These are phyloP conservation scores for Gryllus longicercus DNA, from an alignment of 2,888 invertebrate genomes.

Conservation along the genomic window DNA sequence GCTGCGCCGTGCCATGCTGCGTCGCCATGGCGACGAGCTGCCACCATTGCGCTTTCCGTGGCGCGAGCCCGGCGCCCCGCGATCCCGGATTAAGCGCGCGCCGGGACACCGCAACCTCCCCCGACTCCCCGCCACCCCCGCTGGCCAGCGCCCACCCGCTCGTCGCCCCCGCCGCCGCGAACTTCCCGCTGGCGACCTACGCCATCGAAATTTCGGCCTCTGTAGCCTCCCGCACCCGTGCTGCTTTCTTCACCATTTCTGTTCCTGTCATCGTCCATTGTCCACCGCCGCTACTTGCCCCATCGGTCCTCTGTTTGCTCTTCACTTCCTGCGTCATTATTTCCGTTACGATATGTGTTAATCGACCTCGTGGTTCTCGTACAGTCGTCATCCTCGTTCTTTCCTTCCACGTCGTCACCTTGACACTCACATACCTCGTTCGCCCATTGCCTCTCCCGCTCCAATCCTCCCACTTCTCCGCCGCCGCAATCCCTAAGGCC, in stretches of 20 bases:
- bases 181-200: too few species aligned
- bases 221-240: too few species aligned
- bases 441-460: not conserved
- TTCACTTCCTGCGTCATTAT: too few species aligned
- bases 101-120: not conserved
- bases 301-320: too few species aligned
- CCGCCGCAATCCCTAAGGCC: not conserved
- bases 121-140: not conserved
- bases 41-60: conserved; percentile 9
- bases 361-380: too few species aligned
- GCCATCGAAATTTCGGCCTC: too few species aligned
- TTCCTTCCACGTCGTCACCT: too few species aligned
- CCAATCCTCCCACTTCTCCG: not conserved
- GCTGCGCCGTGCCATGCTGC: not conserved
- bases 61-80: conserved; percentile 17
- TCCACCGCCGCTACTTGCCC: too few species aligned
- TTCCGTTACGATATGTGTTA: too few species aligned
- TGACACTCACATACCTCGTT: not conserved
- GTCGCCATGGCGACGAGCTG: conserved; percentile 6
- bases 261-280: too few species aligned
- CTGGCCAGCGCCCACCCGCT: not conserved
- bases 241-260: too few species aligned
- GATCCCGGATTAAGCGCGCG: conserved; percentile 17
- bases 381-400: too few species aligned
- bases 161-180: not conserved